A percentile compares a stretch with the other conserved stretches of the same genome.
phyloP scores from a whole-genome alignment of 2,113 vertebrate genomes.

The Hippoglossus stenolepis region DNA sequence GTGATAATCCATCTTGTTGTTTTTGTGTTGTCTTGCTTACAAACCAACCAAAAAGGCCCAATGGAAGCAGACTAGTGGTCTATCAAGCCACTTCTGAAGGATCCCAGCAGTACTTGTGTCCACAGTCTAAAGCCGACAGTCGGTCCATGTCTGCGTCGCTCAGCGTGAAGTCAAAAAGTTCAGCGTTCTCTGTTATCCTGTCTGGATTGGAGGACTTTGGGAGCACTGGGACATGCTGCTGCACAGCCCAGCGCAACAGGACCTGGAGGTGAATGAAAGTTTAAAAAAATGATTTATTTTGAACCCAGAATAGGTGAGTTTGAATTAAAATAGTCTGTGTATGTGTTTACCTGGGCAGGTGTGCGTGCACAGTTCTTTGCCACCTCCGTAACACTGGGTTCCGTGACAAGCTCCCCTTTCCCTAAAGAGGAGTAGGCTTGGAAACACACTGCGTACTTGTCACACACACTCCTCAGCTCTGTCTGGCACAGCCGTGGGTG shows the following conservation, averaged over 20 bases:
- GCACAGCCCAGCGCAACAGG: conserved; percentile 85
- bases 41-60: background rate
- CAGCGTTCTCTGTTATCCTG: conserved; percentile 77
- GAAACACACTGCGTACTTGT: conserved; percentile 79
- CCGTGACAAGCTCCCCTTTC: conserved; percentile 76
- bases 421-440: conserved; percentile 88
- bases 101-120: conserved; percentile 86
- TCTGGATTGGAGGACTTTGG: conserved; percentile 83
- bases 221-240: conserved; percentile 83
- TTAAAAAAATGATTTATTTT: background rate
- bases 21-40: background rate
- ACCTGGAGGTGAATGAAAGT: conserved; percentile 47
- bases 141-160: conserved; percentile 73
- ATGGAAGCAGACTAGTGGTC: too few relatives aligned
- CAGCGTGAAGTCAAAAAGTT: conserved; percentile 83
- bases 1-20: background rate
- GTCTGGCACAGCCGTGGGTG: conserved; percentile 84
- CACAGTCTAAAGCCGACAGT: conserved; percentile 79
- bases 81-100: conserved; percentile 78
- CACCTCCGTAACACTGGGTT: conserved; percentile 75
- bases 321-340: background rate
- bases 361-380: conserved; percentile 70
- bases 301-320: background rate
- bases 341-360: conserved; percentile 78
- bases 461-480: conserved; percentile 80